Evolutionary conservation across 2,113 vertebrate species (phyloP).

Genomic region (Calypte anna): DNA sequence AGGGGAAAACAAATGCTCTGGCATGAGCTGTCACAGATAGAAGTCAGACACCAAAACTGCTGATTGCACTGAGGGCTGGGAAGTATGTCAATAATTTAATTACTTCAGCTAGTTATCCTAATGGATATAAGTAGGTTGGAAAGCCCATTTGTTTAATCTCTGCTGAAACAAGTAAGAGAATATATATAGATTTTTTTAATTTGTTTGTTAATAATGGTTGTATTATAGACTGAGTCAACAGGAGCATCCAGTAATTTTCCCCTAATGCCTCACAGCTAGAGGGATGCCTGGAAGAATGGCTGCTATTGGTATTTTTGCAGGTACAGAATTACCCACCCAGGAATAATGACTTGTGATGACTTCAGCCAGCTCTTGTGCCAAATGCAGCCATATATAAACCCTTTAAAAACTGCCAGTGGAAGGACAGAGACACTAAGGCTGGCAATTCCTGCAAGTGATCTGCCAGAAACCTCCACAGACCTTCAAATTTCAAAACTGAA

Average conservation of each 20-base stretch:
- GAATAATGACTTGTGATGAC: background rate
- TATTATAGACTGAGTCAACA: background rate
- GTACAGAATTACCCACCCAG: background rate
- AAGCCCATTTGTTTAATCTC: background rate
- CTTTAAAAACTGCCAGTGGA: background rate
- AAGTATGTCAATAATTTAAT: slow-evolving; percentile 24
- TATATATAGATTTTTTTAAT: background rate
- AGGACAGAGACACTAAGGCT: background rate
- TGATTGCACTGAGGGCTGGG: background rate
- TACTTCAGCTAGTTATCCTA: background rate
- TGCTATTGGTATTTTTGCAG: background rate
- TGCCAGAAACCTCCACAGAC: background rate
- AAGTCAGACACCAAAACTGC: background rate
- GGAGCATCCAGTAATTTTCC: background rate
- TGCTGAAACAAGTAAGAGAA: background rate
- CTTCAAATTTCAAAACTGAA: background rate
- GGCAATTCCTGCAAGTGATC: background rate
- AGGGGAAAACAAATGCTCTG: background rate
- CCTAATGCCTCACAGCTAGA: background rate
- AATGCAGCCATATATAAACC: background rate
- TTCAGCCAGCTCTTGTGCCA: background rate
- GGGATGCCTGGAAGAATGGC: background rate
- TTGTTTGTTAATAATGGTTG: background rate
- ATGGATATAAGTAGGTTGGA: background rate
- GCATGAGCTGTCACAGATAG: background rate